Evolutionary conservation across 2,888 invertebrate genomes (phyloP).

Genomic region (Chloroclystis v-ata): DNA sequence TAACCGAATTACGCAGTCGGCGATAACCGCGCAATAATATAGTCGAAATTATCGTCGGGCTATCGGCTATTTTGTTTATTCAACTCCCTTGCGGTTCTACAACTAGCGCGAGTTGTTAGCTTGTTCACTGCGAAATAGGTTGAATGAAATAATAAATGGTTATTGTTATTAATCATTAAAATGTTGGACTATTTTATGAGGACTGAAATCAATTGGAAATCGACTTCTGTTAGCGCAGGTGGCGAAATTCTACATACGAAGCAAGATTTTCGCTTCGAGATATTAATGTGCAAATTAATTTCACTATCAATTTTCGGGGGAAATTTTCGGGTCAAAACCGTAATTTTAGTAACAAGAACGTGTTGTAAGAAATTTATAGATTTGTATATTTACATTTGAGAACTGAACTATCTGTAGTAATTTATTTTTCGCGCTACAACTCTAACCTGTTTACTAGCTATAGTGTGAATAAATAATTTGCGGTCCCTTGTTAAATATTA

Average conservation of each 20-base stretch:
- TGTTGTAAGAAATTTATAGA: no score
- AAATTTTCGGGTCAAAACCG: no score
- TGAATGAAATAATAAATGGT: no score
- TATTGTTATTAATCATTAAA: no score
- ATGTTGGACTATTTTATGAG: no score
- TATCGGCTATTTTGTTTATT: slow-evolving; percentile 66
- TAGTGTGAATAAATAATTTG: slow-evolving; percentile 68
- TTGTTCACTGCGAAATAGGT: slow-evolving; percentile 4
- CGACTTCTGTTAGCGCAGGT: no score
- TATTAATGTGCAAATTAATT: not conserved
- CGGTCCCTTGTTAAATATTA: slow-evolving; percentile 62
- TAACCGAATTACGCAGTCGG: slow-evolving; percentile 26
- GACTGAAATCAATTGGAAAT: no score
- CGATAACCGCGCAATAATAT: slow-evolving; percentile 39
- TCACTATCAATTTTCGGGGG: no score
- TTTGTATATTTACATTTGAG: no score
- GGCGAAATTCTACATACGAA: no score
- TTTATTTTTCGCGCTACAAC: slow-evolving; percentile 28
- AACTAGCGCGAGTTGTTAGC: slow-evolving; percentile 5
- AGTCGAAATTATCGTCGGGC: slow-evolving; percentile 50
- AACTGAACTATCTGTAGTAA: slow-evolving; percentile 8
- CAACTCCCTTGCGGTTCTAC: slow-evolving; percentile 50
- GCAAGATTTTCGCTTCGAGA: not conserved
- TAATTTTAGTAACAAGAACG: no score
- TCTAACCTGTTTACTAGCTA: slow-evolving; percentile 49